Conservation (phyloP, 2,888 invertebrate genomes). For the Sycophila texana region DNA sequence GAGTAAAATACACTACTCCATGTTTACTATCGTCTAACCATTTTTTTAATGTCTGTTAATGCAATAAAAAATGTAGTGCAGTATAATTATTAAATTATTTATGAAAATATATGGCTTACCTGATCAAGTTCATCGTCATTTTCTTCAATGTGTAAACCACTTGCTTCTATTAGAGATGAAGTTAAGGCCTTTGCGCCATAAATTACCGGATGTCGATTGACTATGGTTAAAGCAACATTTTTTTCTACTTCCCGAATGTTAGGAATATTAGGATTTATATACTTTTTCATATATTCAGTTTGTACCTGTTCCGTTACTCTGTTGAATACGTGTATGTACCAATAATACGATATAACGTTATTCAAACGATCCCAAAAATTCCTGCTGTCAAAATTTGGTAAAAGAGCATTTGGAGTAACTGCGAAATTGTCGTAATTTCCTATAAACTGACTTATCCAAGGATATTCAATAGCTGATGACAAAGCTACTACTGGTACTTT, state of each 20-base stretch:
- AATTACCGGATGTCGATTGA: conserved; percentile 77
- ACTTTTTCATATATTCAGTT: conserved; percentile 58
- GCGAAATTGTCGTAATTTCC: conserved; percentile 62
- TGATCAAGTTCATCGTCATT: conserved; percentile 58
- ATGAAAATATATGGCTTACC: conserved; percentile 55
- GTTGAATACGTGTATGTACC: conserved; percentile 11
- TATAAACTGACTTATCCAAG: conserved; percentile 57
- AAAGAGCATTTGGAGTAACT: conserved; percentile 36
- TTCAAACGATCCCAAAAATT: conserved; percentile 60
- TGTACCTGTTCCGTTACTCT: conserved; percentile 43
- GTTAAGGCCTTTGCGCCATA: conserved; percentile 74
- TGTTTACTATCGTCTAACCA: conserved; percentile 68
- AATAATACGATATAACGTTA: conserved; percentile 51
- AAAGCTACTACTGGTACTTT: conserved; percentile 61
- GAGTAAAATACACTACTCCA: conserved; percentile 69
- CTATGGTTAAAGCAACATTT: conserved; percentile 75
- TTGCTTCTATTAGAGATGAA: conserved; percentile 76
- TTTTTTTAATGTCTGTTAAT: conserved; percentile 65
- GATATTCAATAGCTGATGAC: conserved; percentile 51
- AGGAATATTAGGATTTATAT: conserved; percentile 67
- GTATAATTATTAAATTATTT: conserved; percentile 3
- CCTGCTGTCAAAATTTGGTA: conserved; percentile 5
- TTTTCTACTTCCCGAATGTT: conserved; percentile 74
- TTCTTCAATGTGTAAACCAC: conserved; percentile 77
- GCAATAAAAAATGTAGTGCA: neutral